Percentiles rank a stretch among this genome's conserved stretches.
These are phyloP conservation scores for Lamproptera curius DNA, from an alignment of 2,888 invertebrate species.

Conservation along the genomic window DNA sequence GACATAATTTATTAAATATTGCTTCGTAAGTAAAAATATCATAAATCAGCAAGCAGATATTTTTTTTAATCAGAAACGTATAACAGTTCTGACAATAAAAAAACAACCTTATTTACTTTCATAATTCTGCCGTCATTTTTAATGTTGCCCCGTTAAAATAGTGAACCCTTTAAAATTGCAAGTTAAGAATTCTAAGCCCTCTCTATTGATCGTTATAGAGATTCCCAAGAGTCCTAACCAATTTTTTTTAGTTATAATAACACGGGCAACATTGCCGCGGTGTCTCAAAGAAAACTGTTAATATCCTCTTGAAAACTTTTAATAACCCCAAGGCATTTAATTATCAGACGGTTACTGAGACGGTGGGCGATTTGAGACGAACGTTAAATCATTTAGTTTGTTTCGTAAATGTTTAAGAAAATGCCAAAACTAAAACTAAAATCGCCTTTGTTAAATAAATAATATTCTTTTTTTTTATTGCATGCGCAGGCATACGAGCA, in stretches of 20 bases:
- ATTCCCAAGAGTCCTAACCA: conserved; percentile 6
- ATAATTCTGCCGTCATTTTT: neutral
- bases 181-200: neutral
- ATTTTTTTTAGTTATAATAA: conserved; percentile 16
- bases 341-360: conserved; percentile 2
- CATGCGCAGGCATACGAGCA: too few species aligned
- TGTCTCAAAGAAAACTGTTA: conserved; percentile 8
- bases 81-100: too few species aligned
- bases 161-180: conserved; percentile 5
- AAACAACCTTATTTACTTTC: too few species aligned
- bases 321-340: conserved; percentile 6
- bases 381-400: neutral
- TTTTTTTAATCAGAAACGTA: too few species aligned
- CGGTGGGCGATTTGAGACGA: neutral
- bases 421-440: too few species aligned
- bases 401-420: too few species aligned
- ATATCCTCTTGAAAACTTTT: conserved; percentile 7
- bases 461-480: too few species aligned
- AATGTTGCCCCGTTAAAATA: neutral
- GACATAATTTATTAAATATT: too few species aligned
- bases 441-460: too few species aligned
- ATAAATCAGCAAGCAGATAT: too few species aligned
- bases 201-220: conserved; percentile 9
- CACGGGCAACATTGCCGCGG: conserved; percentile 7
- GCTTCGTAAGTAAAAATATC: too few species aligned